A percentile compares a stretch with the other conserved stretches of the same genome.
phyloP scores from a whole-genome alignment of 2,797 vertebrate species.

The Discoglossus pictus region DNA sequence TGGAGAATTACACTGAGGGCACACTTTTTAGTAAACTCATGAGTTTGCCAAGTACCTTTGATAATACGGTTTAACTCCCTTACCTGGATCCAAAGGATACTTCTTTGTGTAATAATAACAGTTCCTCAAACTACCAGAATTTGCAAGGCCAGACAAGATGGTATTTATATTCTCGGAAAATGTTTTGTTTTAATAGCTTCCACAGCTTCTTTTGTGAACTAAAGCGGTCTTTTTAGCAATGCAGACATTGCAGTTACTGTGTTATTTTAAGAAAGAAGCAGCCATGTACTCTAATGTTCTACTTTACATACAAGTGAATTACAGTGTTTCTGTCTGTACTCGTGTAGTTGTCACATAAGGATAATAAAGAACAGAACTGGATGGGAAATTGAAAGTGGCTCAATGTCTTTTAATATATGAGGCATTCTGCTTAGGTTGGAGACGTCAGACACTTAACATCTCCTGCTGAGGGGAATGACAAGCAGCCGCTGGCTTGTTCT shows the following conservation, averaged over 20 bases:
- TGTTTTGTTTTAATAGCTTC: too few species aligned
- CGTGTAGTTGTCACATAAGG: slow-evolving; percentile 30
- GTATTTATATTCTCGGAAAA: too few species aligned
- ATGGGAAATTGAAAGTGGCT: slow-evolving; percentile 43
- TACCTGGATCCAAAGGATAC: too few species aligned
- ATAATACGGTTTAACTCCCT: too few species aligned
- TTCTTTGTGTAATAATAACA: too few species aligned
- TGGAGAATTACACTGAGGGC: too few species aligned
- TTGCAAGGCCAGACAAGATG: too few species aligned
- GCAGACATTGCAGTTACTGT: neutral
- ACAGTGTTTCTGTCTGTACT: slow-evolving; percentile 22
- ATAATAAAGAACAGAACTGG: slow-evolving; percentile 30
- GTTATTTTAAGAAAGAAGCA: neutral
- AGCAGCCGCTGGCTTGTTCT: neutral
- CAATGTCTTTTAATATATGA: slow-evolving; percentile 5
- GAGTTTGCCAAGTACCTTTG: too few species aligned
- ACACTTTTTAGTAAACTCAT: too few species aligned
- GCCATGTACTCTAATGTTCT: neutral
- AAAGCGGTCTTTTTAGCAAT: too few species aligned
- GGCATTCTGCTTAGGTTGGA: slow-evolving; percentile 28
- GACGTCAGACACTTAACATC: slow-evolving; percentile 37
- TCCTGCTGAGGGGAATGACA: slow-evolving; percentile 8
- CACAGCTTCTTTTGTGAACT: too few species aligned
- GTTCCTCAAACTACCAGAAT: too few species aligned
- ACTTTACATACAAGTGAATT: neutral